These are phyloP conservation scores for Mesembrinibis cayennensis DNA, from an alignment of 2,113 vertebrate genomes.

Conservation along the genomic window DNA sequence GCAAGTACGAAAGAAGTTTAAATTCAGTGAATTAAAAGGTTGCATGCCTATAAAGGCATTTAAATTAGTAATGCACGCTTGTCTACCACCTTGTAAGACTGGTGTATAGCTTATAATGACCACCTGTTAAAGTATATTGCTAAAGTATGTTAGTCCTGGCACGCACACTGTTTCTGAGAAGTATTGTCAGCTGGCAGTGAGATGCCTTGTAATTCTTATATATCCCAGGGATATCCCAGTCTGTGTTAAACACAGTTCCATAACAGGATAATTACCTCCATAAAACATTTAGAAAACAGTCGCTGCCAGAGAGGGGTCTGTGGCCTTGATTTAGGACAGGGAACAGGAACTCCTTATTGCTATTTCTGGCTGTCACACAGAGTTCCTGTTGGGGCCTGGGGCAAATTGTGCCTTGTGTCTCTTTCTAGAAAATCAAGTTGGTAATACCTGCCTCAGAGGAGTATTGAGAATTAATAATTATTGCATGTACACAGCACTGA, in stretches of 20 bases:
- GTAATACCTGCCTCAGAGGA: not conserved
- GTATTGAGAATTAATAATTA: not conserved
- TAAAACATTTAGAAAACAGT: not conserved
- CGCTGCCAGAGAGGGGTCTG: not conserved
- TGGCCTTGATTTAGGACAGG: not conserved
- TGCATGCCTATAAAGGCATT: not conserved
- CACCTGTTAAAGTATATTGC: not conserved
- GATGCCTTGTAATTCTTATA: not conserved
- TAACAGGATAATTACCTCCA: not conserved
- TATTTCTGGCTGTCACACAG: not conserved
- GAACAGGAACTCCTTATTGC: not conserved
- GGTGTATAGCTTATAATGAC: not conserved
- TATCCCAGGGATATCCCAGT: not conserved
- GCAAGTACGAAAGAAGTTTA: not conserved
- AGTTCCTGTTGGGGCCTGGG: not conserved
- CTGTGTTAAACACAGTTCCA: not conserved
- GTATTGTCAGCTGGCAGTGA: not conserved
- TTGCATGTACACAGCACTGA: not conserved
- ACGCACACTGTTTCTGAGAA: not conserved
- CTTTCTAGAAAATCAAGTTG: conserved; percentile 6
- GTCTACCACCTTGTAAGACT: not conserved
- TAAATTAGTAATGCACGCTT: not conserved
- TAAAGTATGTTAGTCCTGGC: not conserved
- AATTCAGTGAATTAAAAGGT: not conserved
- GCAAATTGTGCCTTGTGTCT: not conserved